Evolutionary conservation across 1,140 invertebrate genomes (phyloP), one percentile per base, ranked within the genome.

Genomic region (Neuroterus valhalla): DNA sequence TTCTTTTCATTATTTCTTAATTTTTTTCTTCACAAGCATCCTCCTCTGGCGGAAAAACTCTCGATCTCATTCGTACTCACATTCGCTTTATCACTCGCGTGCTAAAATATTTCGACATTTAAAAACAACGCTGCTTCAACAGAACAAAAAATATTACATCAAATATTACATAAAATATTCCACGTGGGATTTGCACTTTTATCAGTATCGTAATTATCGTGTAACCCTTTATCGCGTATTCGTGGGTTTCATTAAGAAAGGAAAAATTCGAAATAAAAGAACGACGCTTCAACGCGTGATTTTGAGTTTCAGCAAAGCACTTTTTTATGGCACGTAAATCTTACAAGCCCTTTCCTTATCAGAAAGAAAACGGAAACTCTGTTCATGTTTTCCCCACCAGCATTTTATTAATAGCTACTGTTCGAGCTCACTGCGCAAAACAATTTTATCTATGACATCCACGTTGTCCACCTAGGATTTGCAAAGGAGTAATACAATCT

Each of bases 261-360:
- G 26, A 55, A 55, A 55, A 55, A 38, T 8, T 38, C 31, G 31
- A 38, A 38, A 38, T 5, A 5, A 31, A n/a, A 11, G n/a, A 62
- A 62, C 31, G 23, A 31, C 52, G 46, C 15, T 10, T 10, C n/a
- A 62, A 62, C 76, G 81, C 77, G 75, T 69, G 71, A 79, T 81
- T 79, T 81, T 69, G 66, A 76, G 75, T 45, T 82, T 76, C 82
- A 82, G 55, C 81, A 80, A 81, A 83, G 74, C 78, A 78, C 72
- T 83, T 84, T 26, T 31, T 79, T 81, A 84, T 84, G 82, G 82
- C 82, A 84, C 82, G 81, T 83, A 82, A 75, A 79, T 76, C 75
- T 74, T 72, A 78, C 73, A 77, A 80, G 76, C 80, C 78, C 66
- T 74, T 75, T 46, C 66, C 26, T 44, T 1, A 43, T 31, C 15